phyloP scores from a whole-genome alignment of 2,797 vertebrate species.

The Gallinago stenura region DNA sequence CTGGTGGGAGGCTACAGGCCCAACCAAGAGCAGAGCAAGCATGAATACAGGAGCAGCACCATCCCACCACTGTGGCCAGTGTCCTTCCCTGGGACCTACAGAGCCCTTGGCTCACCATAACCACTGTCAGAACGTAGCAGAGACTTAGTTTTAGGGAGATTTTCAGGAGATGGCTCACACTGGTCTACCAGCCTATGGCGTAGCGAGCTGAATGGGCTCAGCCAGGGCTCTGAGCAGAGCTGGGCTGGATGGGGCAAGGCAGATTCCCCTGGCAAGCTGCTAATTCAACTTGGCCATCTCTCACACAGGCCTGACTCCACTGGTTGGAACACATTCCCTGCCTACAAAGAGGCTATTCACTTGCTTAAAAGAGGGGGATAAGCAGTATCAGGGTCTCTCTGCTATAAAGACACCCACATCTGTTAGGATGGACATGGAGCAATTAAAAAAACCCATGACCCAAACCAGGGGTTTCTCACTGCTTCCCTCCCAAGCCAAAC shows the following conservation, averaged over 20 bases:
- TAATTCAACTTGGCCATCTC: neutral
- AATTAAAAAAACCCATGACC: neutral
- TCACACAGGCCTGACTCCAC: neutral
- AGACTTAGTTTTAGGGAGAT: neutral
- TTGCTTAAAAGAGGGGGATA: neutral
- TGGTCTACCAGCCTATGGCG: neutral
- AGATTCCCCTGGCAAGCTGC: neutral
- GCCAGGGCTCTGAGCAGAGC: neutral
- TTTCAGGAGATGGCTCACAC: neutral
- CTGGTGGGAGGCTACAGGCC: neutral
- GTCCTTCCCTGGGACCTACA: neutral
- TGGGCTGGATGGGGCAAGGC: neutral
- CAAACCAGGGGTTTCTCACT: neutral
- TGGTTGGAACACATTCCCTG: neutral
- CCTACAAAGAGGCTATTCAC: neutral
- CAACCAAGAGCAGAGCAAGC: rapidly evolving
- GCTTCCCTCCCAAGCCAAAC: neutral
- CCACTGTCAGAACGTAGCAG: neutral
- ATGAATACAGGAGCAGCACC: rapidly evolving
- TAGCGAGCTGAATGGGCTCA: neutral
- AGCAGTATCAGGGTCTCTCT: neutral
- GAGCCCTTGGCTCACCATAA: neutral
- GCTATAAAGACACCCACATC: neutral
- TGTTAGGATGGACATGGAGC: neutral
- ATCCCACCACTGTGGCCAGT: neutral